Conservation (phyloP, 2,113 vertebrate species). For the Apistogramma diplotaenia region DNA sequence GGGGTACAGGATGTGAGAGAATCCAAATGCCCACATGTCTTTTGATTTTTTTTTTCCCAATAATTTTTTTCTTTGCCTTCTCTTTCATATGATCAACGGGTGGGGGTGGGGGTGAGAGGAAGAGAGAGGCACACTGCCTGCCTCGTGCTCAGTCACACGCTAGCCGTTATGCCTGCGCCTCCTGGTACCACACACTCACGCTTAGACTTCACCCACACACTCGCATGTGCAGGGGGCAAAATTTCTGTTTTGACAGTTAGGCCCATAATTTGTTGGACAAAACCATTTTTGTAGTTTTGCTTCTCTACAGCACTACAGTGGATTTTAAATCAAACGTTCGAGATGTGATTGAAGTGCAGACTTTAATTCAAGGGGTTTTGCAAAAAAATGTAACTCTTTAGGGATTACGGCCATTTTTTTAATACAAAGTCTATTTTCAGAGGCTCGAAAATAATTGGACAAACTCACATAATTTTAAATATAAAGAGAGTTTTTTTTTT, state of each 20-base stretch:
- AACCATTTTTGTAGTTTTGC: not conserved
- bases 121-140: constrained; percentile 29
- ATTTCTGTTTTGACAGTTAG: not conserved
- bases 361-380: too few relatives aligned
- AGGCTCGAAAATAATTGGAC: too few relatives aligned
- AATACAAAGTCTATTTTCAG: too few relatives aligned
- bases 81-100: constrained; percentile 9
- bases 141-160: constrained; percentile 61
- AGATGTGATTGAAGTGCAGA: too few relatives aligned
- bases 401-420: too few relatives aligned
- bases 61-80: constrained; percentile 6
- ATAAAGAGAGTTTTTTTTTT: too few relatives aligned
- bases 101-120: not conserved
- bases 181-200: constrained; percentile 52
- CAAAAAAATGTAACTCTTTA: too few relatives aligned
- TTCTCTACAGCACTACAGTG: not conserved
- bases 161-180: constrained; percentile 29
- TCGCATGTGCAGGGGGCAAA: not conserved
- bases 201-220: not conserved
- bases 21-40: constrained; percentile 45
- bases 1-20: constrained; percentile 19
- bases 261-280: not conserved
- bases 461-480: too few relatives aligned
- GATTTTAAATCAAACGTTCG: not conserved
- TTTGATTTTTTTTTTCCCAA: not conserved